A percentile compares a stretch with the other conserved stretches of the same genome.
phyloP scores from a whole-genome alignment of 2,113 vertebrate genomes.

The Sinocyclocheilus grahami region DNA sequence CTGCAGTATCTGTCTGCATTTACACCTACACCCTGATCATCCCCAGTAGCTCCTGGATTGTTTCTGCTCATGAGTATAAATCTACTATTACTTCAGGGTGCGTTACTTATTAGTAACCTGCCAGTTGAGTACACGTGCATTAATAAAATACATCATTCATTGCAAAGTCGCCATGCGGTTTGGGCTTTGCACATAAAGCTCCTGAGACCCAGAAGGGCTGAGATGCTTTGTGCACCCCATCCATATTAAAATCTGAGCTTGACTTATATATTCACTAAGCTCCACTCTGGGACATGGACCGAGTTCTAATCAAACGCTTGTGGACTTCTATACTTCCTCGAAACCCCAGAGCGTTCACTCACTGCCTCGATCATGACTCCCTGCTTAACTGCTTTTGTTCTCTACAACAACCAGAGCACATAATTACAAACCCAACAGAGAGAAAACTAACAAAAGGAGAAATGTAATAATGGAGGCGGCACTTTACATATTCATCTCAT shows the following conservation, averaged over 20 bases:
- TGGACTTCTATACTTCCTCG: not conserved
- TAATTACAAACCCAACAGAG: slow-evolving; percentile 49
- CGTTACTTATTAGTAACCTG: not conserved
- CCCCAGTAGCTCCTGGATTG: not conserved
- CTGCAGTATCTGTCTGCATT: not conserved
- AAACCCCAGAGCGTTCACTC: slow-evolving; percentile 18
- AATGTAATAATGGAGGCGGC: slow-evolving; percentile 30
- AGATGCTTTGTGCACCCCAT: not conserved
- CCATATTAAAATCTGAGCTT: slow-evolving; percentile 14
- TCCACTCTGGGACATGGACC: not conserved
- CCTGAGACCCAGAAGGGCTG: not conserved
- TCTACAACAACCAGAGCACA: slow-evolving; percentile 14
- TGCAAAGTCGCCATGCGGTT: not conserved
- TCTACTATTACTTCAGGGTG: not conserved
- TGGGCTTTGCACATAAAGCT: not conserved
- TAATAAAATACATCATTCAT: slow-evolving; percentile 4
- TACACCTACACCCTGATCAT: slow-evolving; percentile 4
- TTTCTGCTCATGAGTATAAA: not conserved
- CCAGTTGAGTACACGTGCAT: not conserved
- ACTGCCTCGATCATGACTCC: slow-evolving; percentile 29
- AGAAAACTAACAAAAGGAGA: slow-evolving; percentile 46
- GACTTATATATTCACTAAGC: slow-evolving; percentile 29
- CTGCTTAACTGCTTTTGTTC: slow-evolving; percentile 22
- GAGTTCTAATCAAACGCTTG: slow-evolving; percentile 41
- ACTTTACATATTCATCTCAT: slow-evolving; percentile 45